These are phyloP conservation scores for Artibeus lituratus DNA, from an alignment of 2,797 vertebrate species.

Conservation along the genomic window DNA sequence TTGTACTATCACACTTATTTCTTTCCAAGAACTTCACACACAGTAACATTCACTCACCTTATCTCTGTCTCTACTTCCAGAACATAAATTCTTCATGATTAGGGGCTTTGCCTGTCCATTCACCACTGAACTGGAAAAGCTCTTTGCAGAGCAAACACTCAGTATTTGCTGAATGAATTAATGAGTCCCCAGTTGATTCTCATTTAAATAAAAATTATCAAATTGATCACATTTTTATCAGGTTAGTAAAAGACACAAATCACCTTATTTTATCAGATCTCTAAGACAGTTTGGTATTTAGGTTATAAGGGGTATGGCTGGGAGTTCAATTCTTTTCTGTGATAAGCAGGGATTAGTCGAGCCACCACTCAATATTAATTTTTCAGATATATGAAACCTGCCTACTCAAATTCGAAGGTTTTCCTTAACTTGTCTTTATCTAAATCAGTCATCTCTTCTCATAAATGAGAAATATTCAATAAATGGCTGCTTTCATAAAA, in stretches of 20 bases:
- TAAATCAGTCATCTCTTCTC: conserved; percentile 11
- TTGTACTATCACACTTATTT: accelerated
- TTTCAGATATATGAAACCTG: conserved; percentile 13
- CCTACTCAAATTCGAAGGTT: background rate
- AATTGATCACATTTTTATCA: background rate
- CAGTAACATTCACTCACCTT: background rate
- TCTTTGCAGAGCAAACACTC: background rate
- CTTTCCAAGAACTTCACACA: background rate
- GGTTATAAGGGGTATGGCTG: background rate
- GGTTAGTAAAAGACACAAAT: background rate
- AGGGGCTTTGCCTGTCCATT: background rate
- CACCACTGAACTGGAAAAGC: background rate
- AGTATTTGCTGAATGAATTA: background rate
- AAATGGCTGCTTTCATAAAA: conserved; percentile 1
- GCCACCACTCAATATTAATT: background rate
- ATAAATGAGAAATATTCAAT: conserved; percentile 38
- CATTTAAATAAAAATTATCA: background rate
- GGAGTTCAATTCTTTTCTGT: background rate
- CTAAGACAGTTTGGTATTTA: background rate
- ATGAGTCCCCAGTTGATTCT: background rate
- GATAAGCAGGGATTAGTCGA: background rate
- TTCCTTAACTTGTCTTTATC: background rate
- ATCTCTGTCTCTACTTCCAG: background rate
- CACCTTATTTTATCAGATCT: background rate
- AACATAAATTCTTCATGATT: background rate